Conservation (phyloP, 2,797 vertebrate species). For the Peromyscus nudipes region DNA sequence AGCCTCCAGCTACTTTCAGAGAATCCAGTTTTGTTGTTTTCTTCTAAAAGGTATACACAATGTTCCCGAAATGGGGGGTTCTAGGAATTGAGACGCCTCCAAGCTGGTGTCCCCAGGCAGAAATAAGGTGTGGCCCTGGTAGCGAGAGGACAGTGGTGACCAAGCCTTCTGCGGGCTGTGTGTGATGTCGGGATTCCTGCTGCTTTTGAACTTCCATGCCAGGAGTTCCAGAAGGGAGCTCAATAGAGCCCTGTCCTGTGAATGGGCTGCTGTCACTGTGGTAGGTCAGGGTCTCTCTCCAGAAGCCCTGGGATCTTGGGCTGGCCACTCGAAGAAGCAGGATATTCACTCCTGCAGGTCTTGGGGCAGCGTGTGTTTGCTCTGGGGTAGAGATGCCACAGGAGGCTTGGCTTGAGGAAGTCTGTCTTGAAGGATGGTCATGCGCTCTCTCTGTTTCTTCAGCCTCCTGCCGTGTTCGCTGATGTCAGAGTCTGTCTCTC, state of each 20-base stretch:
- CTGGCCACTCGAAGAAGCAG: neutral
- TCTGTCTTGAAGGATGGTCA: neutral
- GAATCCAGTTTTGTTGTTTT: slow-evolving; percentile 1
- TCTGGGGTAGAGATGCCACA: neutral
- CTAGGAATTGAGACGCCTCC: no score
- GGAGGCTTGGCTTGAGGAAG: neutral
- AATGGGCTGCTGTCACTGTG: neutral
- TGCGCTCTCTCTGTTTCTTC: neutral
- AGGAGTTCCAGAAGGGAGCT: neutral
- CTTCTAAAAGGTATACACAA: neutral
- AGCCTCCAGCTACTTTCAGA: neutral
- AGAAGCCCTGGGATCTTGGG: neutral
- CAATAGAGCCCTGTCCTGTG: neutral
- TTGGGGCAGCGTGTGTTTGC: neutral
- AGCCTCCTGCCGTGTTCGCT: neutral
- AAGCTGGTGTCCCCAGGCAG: neutral
- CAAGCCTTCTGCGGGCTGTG: neutral
- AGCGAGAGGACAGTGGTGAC: rapidly evolving
- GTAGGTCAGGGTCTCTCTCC: neutral
- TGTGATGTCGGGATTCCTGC: neutral
- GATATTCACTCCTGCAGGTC: neutral
- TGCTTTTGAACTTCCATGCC: neutral
- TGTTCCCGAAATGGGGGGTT: neutral
- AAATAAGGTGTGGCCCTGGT: neutral
- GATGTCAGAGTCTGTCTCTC: neutral